phyloP scores from a whole-genome alignment of 2,797 vertebrate genomes.

The Tiaroga cobitis region DNA sequence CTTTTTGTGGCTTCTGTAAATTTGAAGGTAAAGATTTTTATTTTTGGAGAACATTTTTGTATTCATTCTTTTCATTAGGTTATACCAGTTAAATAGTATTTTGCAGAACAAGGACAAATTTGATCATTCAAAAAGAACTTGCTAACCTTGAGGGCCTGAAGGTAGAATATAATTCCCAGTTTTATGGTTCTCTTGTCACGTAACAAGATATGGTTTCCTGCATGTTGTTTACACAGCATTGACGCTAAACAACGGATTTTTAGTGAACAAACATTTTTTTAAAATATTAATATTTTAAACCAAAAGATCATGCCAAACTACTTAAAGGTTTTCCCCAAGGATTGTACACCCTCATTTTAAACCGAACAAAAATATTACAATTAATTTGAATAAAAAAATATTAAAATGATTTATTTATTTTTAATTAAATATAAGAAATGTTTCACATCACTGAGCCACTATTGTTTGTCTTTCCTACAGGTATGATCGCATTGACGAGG shows the following conservation, averaged over 20 bases:
- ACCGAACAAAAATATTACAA: neutral
- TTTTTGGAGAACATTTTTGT: no score
- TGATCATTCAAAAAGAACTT: neutral
- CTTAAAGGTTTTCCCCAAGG: neutral
- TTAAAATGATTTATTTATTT: no score
- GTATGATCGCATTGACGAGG: slow-evolving; percentile 93
- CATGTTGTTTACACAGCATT: neutral
- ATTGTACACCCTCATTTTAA: neutral
- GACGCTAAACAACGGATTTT: neutral
- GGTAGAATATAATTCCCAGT: neutral
- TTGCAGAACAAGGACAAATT: neutral
- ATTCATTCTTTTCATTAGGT: no score
- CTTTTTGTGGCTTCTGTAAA: no score
- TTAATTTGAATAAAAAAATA: neutral
- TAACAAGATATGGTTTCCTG: neutral
- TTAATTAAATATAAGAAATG: no score
- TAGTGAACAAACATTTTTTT: neutral
- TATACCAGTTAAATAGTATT: no score
- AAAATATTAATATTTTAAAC: neutral
- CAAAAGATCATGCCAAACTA: neutral
- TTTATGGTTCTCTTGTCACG: neutral
- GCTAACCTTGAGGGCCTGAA: neutral
- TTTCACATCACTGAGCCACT: neutral
- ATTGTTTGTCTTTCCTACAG: slow-evolving; percentile 68
- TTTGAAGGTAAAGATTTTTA: no score